Percentiles rank a stretch among this genome's conserved stretches.
Conservation (phyloP, 23 tunicate genomes). For the Botrylloides violaceus region DNA sequence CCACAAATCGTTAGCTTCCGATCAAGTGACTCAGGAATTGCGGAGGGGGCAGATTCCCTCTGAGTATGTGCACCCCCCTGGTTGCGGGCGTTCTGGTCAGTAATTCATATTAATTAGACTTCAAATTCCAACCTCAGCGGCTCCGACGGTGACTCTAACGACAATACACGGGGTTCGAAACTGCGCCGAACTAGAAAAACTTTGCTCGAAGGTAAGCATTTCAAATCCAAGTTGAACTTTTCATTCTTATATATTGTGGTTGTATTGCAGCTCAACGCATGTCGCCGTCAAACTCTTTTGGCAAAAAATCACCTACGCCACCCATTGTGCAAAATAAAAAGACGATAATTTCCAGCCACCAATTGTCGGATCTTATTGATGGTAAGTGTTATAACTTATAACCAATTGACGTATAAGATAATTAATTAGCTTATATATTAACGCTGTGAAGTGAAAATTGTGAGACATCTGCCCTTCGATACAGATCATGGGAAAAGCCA, state of each 20-base stretch:
- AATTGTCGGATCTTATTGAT: conserved; percentile 6
- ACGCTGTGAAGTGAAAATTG: too few species aligned
- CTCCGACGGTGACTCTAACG: background rate
- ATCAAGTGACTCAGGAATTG: too few species aligned
- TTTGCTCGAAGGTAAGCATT: background rate
- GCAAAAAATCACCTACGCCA: background rate
- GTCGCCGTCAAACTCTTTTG: background rate
- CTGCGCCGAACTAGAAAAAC: conserved; percentile 8
- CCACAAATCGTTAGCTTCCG: too few species aligned
- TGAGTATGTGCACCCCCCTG: too few species aligned
- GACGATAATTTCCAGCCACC: conserved; percentile 3
- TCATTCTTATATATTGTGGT: too few species aligned
- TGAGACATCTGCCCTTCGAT: too few species aligned
- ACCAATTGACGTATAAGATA: too few species aligned
- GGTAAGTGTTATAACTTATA: background rate
- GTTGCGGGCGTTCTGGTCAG: too few species aligned
- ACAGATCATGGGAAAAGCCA: conserved; percentile 17
- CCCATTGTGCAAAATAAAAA: background rate
- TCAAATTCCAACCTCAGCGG: background rate
- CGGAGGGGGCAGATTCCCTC: too few species aligned
- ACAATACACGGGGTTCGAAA: background rate
- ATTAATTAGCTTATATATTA: too few species aligned
- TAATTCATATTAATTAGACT: too few species aligned
- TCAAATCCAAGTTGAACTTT: too few species aligned
- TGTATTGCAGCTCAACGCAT: background rate